Base-by-base conservation (phyloP, 2,888 invertebrate genomes). In the Conistra vaccinii region DNA sequence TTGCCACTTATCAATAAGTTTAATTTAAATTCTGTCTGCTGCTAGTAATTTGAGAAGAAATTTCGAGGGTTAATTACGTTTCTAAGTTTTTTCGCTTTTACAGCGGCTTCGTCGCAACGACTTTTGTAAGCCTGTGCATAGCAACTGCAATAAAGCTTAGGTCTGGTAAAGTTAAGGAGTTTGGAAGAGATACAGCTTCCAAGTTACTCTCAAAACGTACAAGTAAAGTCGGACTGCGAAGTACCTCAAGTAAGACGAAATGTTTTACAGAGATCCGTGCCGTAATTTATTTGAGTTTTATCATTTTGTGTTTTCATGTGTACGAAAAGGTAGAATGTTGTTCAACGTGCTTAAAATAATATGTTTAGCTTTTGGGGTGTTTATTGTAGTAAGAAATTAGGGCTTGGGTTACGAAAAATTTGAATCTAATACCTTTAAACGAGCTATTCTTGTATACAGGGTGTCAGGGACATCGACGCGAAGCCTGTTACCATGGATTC, bases 141-240 rank as follows among this genome's bases (percentile, higher is more conserved):
- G 71, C 57, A 76, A 81, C 76, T 85, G 83, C 83, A 83, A 78
- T 85, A 85, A 85, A 85, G 85, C 85, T 85, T 85, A 85, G 73
- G 70, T 74, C 78, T 80, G 76, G 72, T 78, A 77, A 85, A 85
- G 74, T 83, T 83, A 76, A 85, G 83, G 74, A 85, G 76, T 81
- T 76, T 67, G 71, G 76, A 81, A 85, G 78, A 85, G 78, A 83
- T 81, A 85, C 76, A 81, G 76, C 74, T 78, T 68, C 73, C 69
- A 85, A 85, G 73, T 85, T 83, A 73, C 72, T 74, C 69, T 71
- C 60, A 80, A 85, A 85, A 85, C 55, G 74, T 85, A 77, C 78
- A 74, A 84, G 75, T 77, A 73, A 78, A 81, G 84, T 84, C 78
- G 58, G 71, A 76, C 81, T 84, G 78, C 62, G 66, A 72, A 81